Evolutionary conservation across 2,888 invertebrate species (phyloP), one percentile per base, ranked within the genome.

Genomic region (Cetonia aurata): DNA sequence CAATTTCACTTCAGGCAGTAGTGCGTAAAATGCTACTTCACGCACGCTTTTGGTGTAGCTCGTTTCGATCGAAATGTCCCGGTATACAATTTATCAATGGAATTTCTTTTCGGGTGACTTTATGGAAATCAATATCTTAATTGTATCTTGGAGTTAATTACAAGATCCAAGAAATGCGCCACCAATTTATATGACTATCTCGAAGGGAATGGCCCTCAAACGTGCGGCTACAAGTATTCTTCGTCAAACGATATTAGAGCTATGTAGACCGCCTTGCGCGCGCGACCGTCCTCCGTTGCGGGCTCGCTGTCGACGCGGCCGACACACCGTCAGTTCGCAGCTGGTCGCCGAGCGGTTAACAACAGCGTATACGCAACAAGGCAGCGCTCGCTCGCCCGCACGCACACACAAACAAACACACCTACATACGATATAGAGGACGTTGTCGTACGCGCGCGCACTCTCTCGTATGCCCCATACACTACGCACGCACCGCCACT

Each of bases 291-390:
- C 33, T 48, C 62, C 48, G 62, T 62, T 4, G 25, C 37, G 50
- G 62, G 62, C 33, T 10, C 50, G 57, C 15, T 37, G 37, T 13
- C 10, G 37, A 37, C 37, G 37, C 37, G 37, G 4, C 1, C 37
- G 37, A 10, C 37, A 37, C 37, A 37, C 37, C 37, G 37, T 65
- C 62, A 65, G 62, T 65, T 65, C 50, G 50, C 62, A 65, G 62
- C 62, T 65, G 62, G 62, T 52, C 37, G 50, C 50, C 37, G 50
- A 65, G 50, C 50, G 50, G 37, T 50, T 15, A 65, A 50, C 37
- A 65, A 25, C 53, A 42, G 42, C 57, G 19, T 42, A 57, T 15
- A 42, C 56, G 56, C 41, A 15, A 37, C 37, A 8, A 6, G 37
- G 8, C 37, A 17, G 17, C 57, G 41, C 53, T 53, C 53, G 56